phyloP scores from a whole-genome alignment of 1,140 invertebrate species.

The Temnothorax nylanderi region DNA sequence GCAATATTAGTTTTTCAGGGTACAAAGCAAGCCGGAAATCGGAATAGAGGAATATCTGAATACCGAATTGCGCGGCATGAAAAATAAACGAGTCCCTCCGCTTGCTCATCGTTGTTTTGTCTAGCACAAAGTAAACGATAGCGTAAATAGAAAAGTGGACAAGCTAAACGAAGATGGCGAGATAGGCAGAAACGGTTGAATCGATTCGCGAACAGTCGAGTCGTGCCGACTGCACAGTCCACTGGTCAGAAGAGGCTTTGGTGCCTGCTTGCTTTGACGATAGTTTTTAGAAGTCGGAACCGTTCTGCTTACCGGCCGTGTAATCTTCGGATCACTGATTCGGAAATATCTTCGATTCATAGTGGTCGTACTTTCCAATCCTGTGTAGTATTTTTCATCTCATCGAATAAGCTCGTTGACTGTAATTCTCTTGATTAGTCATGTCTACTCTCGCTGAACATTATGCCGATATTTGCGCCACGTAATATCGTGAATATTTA shows the following conservation, averaged over 20 bases:
- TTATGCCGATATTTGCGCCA: background rate
- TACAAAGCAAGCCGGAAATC: constrained; percentile 17
- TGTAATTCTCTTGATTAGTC: background rate
- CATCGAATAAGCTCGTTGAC: background rate
- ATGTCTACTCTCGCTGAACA: background rate
- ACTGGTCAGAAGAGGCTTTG: constrained; percentile 40
- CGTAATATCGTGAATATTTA: background rate
- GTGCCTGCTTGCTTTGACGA: constrained; percentile 52
- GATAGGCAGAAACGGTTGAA: constrained; percentile 16
- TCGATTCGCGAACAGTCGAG: constrained; percentile 47
- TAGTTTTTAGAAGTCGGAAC: constrained; percentile 53
- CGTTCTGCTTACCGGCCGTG: constrained; percentile 59
- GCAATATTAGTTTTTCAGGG: constrained; percentile 12
- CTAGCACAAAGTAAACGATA: constrained; percentile 26
- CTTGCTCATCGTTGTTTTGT: constrained; percentile 40
- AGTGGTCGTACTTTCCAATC: constrained; percentile 15
- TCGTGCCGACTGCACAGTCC: constrained; percentile 36
- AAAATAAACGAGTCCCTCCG: constrained; percentile 31
- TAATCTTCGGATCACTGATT: constrained; percentile 66
- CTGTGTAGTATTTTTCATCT: background rate
- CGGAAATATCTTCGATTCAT: constrained; percentile 56
- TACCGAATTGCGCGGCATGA: background rate
- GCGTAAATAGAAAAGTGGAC: constrained; percentile 25
- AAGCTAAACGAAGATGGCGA: constrained; percentile 3
- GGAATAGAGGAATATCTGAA: background rate